Conservation (phyloP, 2,113 vertebrate species). For the Dunckerocampus dactyliophorus region DNA sequence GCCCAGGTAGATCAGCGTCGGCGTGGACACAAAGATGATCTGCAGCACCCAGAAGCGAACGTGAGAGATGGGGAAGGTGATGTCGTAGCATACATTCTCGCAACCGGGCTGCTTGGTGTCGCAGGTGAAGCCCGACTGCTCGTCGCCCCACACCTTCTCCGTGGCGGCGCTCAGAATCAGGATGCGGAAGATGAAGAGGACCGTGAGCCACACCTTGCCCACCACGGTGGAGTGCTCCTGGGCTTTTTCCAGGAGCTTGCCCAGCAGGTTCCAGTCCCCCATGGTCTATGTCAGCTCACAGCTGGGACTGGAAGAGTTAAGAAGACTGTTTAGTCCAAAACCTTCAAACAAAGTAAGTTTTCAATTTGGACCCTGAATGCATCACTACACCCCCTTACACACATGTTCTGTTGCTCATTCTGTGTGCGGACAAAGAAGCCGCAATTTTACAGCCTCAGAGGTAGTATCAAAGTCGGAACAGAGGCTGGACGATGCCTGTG, state of each 20-base stretch:
- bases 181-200: constrained; percentile 84
- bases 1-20: constrained; percentile 81
- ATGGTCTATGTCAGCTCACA: constrained; percentile 61
- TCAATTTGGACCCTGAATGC: background rate
- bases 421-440: too few relatives aligned
- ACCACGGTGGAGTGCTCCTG: constrained; percentile 85
- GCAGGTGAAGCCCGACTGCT: constrained; percentile 81
- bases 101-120: constrained; percentile 86
- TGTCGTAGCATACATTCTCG: constrained; percentile 83
- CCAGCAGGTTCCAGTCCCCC: constrained; percentile 86
- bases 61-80: constrained; percentile 86
- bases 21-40: constrained; percentile 87
- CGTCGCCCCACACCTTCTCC: constrained; percentile 83
- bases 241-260: constrained; percentile 79
- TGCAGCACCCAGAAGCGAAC: constrained; percentile 87
- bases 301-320: constrained; percentile 19
- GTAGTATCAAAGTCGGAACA: too few relatives aligned
- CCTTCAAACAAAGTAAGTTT: background rate
- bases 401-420: too few relatives aligned
- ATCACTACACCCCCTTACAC: background rate
- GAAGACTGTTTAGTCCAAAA: constrained; percentile 1
- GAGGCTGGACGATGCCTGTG: too few relatives aligned
- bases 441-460: too few relatives aligned
- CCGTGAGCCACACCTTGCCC: constrained; percentile 83
- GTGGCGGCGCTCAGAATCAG: constrained; percentile 80